Evolutionary conservation across 2,113 vertebrate genomes (phyloP).

Genomic region (Cyphomyrus plagiostoma): DNA sequence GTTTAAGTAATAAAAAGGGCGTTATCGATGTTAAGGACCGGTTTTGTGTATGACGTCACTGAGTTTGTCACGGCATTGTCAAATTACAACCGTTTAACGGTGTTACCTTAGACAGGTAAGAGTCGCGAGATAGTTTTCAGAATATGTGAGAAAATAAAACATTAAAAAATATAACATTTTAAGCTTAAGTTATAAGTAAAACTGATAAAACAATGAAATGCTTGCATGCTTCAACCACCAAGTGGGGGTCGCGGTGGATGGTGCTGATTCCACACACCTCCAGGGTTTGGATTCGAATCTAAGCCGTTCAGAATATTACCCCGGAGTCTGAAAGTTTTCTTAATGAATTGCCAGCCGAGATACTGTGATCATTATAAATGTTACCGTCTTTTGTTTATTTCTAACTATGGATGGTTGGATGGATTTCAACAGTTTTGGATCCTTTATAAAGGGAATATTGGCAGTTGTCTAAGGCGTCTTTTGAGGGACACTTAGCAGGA

Average conservation of each 20-base stretch:
- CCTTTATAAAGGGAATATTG: background rate
- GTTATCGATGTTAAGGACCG: background rate
- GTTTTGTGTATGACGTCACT: background rate
- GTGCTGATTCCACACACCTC: background rate
- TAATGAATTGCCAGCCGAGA: background rate
- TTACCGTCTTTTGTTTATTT: background rate
- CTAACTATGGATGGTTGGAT: background rate
- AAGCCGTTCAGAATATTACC: background rate
- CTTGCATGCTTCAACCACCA: too few species aligned
- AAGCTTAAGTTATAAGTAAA: too few species aligned
- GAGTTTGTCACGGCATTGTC: too few species aligned
- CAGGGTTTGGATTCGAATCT: background rate
- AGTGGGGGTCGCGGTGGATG: background rate
- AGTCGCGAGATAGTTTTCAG: too few species aligned
- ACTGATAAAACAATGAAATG: too few species aligned
- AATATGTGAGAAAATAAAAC: too few species aligned
- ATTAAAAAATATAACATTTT: too few species aligned
- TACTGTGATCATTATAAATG: background rate
- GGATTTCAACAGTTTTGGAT: background rate
- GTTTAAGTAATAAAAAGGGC: background rate
- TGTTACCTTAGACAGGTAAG: too few species aligned
- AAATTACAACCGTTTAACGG: too few species aligned
- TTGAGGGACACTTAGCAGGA: background rate
- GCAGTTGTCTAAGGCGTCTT: background rate
- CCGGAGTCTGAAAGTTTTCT: background rate